Evolutionary conservation across 2,113 vertebrate genomes (phyloP).

Genomic region (Menura novaehollandiae): DNA sequence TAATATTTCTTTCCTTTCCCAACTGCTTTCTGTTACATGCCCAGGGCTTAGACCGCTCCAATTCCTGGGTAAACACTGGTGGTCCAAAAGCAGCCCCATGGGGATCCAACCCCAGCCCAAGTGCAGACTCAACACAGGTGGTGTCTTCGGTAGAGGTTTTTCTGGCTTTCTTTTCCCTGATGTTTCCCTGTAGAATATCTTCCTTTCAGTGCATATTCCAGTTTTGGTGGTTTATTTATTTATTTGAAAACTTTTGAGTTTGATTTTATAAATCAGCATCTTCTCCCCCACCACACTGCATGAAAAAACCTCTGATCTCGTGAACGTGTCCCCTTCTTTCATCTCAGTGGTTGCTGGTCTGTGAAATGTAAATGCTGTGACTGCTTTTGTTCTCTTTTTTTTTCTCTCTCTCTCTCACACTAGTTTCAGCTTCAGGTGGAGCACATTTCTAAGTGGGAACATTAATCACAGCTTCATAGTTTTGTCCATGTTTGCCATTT

Average conservation of each 20-base stretch:
- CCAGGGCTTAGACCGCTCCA: slow-evolving; percentile 99
- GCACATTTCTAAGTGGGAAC: slow-evolving; percentile 47
- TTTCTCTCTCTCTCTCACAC: background rate
- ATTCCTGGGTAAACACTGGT: slow-evolving; percentile 99
- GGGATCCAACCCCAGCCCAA: slow-evolving; percentile 97
- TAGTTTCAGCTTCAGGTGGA: slow-evolving; percentile 41
- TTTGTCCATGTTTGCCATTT: slow-evolving; percentile 63
- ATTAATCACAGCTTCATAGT: slow-evolving; percentile 31
- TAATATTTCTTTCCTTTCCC: slow-evolving; percentile 89
- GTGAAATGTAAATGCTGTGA: slow-evolving; percentile 53
- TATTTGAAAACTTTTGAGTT: slow-evolving; percentile 43
- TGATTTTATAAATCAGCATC: slow-evolving; percentile 39
- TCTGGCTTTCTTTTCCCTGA: slow-evolving; percentile 64
- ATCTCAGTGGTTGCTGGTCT: slow-evolving; percentile 64
- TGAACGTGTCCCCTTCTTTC: slow-evolving; percentile 17
- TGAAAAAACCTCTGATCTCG: slow-evolving; percentile 39
- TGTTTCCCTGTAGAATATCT: slow-evolving; percentile 64
- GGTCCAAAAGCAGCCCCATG: slow-evolving; percentile 97
- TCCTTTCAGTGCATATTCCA: slow-evolving; percentile 50
- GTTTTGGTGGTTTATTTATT: slow-evolving; percentile 57
- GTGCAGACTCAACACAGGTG: slow-evolving; percentile 97
- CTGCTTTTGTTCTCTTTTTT: slow-evolving; percentile 37
- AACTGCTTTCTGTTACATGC: slow-evolving; percentile 81
- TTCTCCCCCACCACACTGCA: slow-evolving; percentile 57
- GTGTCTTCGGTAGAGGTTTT: slow-evolving; percentile 80